These are phyloP conservation scores for Craterocephalus amniculus DNA, from an alignment of 2,797 vertebrate species.

Conservation along the genomic window DNA sequence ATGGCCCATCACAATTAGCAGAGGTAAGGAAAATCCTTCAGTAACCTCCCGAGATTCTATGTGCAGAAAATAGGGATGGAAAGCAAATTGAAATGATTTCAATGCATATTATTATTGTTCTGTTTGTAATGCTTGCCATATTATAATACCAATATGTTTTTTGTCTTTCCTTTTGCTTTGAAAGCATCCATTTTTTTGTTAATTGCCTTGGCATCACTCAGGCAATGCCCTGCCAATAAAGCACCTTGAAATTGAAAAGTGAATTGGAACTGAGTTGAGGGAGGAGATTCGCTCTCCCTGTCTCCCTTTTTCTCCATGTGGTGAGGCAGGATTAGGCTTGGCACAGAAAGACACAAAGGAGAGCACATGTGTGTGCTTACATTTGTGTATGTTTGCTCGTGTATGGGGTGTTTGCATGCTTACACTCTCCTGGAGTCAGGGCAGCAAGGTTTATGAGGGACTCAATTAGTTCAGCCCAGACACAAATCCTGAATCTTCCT, in stretches of 20 bases:
- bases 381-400: conserved; percentile 27
- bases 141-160: conserved; percentile 47
- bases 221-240: conserved; percentile 78
- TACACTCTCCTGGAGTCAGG: conserved; percentile 70
- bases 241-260: conserved; percentile 86
- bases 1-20: conserved; percentile 53
- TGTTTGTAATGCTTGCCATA: conserved; percentile 56
- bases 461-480: conserved; percentile 83
- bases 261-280: conserved; percentile 81
- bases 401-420: conserved; percentile 43
- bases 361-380: conserved; percentile 45
- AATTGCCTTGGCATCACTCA: conserved; percentile 79
- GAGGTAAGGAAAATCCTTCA: conserved; percentile 39
- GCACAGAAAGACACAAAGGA: conserved; percentile 76
- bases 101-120: conserved; percentile 62
- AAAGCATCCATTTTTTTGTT: conserved; percentile 69
- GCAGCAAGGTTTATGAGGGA: conserved; percentile 73
- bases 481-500: conserved; percentile 75
- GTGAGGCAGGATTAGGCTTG: conserved; percentile 83
- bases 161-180: conserved; percentile 62
- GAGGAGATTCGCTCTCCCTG: conserved; percentile 72
- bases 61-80: conserved; percentile 31
- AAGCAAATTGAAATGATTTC: conserved; percentile 64
- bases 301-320: conserved; percentile 66
- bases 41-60: conserved; percentile 41